Percentiles rank a stretch among this genome's conserved stretches.
These are phyloP conservation scores for Lycophotia porphyrea DNA, from an alignment of 2,888 invertebrate genomes.

Conservation along the genomic window DNA sequence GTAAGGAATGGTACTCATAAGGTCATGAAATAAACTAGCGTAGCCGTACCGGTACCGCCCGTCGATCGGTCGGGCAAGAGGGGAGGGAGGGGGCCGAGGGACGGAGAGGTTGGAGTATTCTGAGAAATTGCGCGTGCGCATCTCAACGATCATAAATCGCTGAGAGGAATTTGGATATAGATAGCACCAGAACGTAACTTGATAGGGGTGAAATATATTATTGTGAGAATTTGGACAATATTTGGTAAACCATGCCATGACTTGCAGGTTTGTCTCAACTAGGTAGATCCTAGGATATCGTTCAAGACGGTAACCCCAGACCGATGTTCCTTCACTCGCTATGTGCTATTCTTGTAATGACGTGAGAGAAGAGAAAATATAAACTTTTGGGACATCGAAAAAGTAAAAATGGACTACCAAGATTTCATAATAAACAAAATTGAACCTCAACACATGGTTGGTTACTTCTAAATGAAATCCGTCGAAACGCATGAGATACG, in stretches of 20 bases:
- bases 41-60: constrained; percentile 66
- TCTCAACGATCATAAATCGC: constrained; percentile 75
- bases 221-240: neutral
- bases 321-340: neutral
- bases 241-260: neutral
- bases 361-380: constrained; percentile 1
- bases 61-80: constrained; percentile 33
- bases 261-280: neutral
- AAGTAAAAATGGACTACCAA: neutral
- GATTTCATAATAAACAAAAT: neutral
- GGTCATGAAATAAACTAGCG: constrained; percentile 75
- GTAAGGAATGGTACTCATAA: constrained; percentile 62
- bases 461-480: constrained; percentile 6
- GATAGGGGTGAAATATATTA: constrained; percentile 9
- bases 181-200: constrained; percentile 69
- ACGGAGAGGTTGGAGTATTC: constrained; percentile 61
- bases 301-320: neutral
- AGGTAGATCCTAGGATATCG: neutral
- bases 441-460: neutral
- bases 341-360: neutral
- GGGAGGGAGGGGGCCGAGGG: constrained; percentile 17
- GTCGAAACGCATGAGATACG: constrained; percentile 63
- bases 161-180: constrained; percentile 75
- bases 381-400: neutral
- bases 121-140: constrained; percentile 77